A percentile compares a stretch with the other conserved stretches of the same genome.
These are phyloP conservation scores for Keiferia lycopersicella DNA, from an alignment of 2,888 invertebrate genomes.

Conservation along the genomic window DNA sequence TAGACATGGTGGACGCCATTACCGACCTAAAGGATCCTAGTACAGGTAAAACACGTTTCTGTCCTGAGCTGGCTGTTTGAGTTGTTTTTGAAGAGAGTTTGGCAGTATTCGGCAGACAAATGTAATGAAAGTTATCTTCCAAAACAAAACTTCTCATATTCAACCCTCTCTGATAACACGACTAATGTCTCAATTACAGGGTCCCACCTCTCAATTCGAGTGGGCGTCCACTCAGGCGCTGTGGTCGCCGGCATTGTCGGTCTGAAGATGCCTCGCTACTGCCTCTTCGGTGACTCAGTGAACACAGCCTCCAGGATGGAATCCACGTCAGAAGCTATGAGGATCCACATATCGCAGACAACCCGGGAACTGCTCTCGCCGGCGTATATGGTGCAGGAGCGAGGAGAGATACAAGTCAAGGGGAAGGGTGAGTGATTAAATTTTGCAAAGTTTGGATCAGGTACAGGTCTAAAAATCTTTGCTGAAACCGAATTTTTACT, in stretches of 20 bases:
- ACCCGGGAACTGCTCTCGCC: slow-evolving; percentile 89
- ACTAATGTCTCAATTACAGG: slow-evolving; percentile 65
- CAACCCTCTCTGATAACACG: no score
- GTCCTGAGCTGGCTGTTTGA: no score
- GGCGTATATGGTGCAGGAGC: slow-evolving; percentile 87
- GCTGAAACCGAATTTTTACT: no score
- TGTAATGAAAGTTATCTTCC: no score
- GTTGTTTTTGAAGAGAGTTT: no score
- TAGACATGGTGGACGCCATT: slow-evolving; percentile 97
- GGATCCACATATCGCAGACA: slow-evolving; percentile 96
- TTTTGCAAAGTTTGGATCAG: no score
- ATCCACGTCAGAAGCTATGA: slow-evolving; percentile 95
- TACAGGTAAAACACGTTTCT: slow-evolving; percentile 81
- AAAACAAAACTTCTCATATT: no score
- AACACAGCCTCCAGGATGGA: slow-evolving; percentile 97
- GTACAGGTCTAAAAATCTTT: no score
- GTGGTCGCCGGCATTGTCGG: slow-evolving; percentile 97
- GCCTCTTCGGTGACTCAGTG: slow-evolving; percentile 94
- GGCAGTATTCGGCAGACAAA: no score
- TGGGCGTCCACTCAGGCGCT: slow-evolving; percentile 94
- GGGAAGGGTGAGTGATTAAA: slow-evolving; percentile 91
- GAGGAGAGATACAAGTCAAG: slow-evolving; percentile 94
- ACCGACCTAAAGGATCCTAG: slow-evolving; percentile 95
- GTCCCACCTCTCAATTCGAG: slow-evolving; percentile 89
- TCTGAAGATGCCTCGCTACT: slow-evolving; percentile 94